Conservation (phyloP, 2,797 vertebrate species). For the Gadopsis bispinosus region DNA sequence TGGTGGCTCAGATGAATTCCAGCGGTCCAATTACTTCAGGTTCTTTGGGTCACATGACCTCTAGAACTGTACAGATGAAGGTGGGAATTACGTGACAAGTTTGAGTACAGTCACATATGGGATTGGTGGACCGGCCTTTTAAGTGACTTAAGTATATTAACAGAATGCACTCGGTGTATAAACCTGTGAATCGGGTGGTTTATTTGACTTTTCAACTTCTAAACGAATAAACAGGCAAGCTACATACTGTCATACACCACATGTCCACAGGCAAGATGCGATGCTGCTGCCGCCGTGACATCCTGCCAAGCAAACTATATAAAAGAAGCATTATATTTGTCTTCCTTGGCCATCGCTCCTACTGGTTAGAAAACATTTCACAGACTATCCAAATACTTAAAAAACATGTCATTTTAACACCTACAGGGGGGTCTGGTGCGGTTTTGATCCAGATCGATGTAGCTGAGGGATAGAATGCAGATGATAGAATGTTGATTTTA, state of each 20-base stretch:
- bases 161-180: neutral
- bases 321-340: constrained; percentile 10
- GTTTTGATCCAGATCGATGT: too few relatives aligned
- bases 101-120: neutral
- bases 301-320: constrained; percentile 17
- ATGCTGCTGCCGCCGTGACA: constrained; percentile 6
- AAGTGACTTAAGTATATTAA: neutral
- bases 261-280: constrained; percentile 1
- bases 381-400: neutral
- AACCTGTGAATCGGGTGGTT: neutral
- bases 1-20: constrained; percentile 1
- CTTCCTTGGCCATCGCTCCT: too few relatives aligned
- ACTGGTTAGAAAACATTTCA: neutral
- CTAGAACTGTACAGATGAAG: constrained; percentile 4
- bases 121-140: neutral
- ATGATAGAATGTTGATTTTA: neutral
- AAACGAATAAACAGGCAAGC: neutral
- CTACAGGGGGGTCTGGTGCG: neutral
- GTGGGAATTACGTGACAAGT: neutral
- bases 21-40: constrained; percentile 21
- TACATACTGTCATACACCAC: neutral
- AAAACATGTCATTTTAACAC: neutral
- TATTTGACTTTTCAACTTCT: neutral
- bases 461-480: neutral
- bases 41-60: constrained; percentile 12